Percentiles rank a stretch among this genome's conserved stretches.
phyloP scores from a whole-genome alignment of 2,888 invertebrate species.

The Sinohyriopsis cumingii region DNA sequence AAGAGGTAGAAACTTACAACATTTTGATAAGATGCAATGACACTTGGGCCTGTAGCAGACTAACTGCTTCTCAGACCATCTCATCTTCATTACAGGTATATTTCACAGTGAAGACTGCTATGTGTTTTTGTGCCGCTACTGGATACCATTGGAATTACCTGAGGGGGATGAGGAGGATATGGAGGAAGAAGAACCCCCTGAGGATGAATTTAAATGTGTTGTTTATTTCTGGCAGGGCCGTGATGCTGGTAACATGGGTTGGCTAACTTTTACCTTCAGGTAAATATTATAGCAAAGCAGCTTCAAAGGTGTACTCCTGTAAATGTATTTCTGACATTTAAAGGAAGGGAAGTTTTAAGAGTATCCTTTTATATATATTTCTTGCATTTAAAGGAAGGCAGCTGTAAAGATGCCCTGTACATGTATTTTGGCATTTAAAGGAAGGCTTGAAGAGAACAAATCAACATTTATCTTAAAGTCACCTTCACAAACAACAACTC shows the following conservation, averaged over 20 bases:
- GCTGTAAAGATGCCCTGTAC: no score
- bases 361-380: neutral
- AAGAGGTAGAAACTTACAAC: no score
- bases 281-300: slow-evolving; percentile 41
- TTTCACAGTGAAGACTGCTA: slow-evolving; percentile 98
- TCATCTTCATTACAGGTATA: slow-evolving; percentile 74
- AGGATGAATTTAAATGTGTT: slow-evolving; percentile 90
- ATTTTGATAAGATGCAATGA: no score
- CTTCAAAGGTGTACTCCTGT: no score
- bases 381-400: neutral
- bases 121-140: slow-evolving; percentile 97
- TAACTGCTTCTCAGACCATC: no score
- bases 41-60: no score
- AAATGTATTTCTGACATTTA: slow-evolving; percentile 2
- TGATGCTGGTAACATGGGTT: slow-evolving; percentile 98
- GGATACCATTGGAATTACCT: slow-evolving; percentile 78
- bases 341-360: no score
- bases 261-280: slow-evolving; percentile 99
- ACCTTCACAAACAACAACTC: no score
- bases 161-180: slow-evolving; percentile 74
- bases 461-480: no score
- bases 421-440: neutral
- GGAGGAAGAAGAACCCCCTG: slow-evolving; percentile 74
- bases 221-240: slow-evolving; percentile 99
- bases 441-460: no score